Conservation (phyloP, 2,797 vertebrate genomes). For the Bradypodion pumilum region DNA sequence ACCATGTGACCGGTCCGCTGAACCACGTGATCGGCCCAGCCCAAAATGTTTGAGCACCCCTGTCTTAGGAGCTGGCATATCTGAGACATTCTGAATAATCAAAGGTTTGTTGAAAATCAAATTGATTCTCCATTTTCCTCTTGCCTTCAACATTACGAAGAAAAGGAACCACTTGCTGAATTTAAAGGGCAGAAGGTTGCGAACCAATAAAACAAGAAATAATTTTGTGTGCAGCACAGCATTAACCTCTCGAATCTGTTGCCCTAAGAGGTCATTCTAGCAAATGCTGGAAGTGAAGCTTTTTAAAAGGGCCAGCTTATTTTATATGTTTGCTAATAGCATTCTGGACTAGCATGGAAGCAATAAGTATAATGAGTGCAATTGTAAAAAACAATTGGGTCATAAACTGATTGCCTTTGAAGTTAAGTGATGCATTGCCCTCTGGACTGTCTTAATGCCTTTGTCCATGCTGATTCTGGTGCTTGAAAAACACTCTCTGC, state of each 20-base stretch:
- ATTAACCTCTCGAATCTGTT: constrained; percentile 25
- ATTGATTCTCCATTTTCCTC: constrained; percentile 5
- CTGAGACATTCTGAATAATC: constrained; percentile 11
- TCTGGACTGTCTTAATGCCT: not conserved
- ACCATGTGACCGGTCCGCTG: too few relatives aligned
- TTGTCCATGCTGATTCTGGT: not conserved
- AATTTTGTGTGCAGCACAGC: constrained; percentile 3
- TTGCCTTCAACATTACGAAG: not conserved
- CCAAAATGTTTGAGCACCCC: too few relatives aligned
- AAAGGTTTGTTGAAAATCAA: constrained; percentile 15
- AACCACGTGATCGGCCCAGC: too few relatives aligned
- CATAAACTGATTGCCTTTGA: constrained; percentile 13
- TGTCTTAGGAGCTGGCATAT: constrained; percentile 8
- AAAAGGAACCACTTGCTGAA: not conserved
- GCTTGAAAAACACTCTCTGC: not conserved
- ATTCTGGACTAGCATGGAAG: not conserved
- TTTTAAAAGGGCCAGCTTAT: constrained; percentile 10
- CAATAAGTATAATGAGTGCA: constrained; percentile 8
- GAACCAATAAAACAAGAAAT: constrained; percentile 34
- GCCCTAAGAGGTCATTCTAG: constrained; percentile 14
- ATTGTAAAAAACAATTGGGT: constrained; percentile 4
- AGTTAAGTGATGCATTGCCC: constrained; percentile 13
- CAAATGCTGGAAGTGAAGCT: not conserved
- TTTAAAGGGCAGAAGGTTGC: constrained; percentile 23
- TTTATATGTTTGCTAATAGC: constrained; percentile 24